These are phyloP conservation scores for Sphaeridia pumilis DNA, from an alignment of 2,888 invertebrate genomes.

Conservation along the genomic window DNA sequence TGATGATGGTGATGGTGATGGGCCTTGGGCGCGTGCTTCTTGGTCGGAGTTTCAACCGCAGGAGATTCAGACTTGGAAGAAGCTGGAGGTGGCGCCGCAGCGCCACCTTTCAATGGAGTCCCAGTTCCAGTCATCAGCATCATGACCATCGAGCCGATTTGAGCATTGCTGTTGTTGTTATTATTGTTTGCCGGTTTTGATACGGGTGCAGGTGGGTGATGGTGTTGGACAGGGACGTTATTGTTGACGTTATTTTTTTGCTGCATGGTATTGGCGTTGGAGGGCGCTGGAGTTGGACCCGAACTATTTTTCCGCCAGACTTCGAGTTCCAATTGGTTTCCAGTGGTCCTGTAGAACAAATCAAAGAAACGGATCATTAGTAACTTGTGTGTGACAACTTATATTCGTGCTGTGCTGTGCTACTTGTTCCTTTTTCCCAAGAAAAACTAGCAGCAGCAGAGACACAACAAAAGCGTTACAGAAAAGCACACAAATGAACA, in stretches of 20 bases:
- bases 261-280: neutral
- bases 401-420: no score
- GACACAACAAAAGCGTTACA: no score
- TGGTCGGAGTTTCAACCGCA: neutral
- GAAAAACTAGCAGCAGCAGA: no score
- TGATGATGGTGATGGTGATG: constrained; percentile 5
- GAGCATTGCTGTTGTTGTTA: neutral
- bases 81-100: neutral
- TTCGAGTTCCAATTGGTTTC: constrained; percentile 24
- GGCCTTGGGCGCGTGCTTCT: neutral
- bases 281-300: neutral
- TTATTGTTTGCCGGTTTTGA: neutral
- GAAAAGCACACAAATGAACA: no score
- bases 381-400: no score
- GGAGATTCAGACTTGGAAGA: neutral
- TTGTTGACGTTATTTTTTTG: neutral
- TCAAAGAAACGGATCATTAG: constrained; percentile 1
- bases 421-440: no score
- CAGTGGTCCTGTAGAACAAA: constrained; percentile 23
- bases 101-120: neutral
- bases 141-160: constrained; percentile 15
- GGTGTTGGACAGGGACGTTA: neutral
- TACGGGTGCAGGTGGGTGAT: neutral
- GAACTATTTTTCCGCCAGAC: constrained; percentile 27
- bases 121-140: constrained; percentile 15